Evolutionary conservation across 2,113 vertebrate genomes (phyloP).

Genomic region (Columba livia): DNA sequence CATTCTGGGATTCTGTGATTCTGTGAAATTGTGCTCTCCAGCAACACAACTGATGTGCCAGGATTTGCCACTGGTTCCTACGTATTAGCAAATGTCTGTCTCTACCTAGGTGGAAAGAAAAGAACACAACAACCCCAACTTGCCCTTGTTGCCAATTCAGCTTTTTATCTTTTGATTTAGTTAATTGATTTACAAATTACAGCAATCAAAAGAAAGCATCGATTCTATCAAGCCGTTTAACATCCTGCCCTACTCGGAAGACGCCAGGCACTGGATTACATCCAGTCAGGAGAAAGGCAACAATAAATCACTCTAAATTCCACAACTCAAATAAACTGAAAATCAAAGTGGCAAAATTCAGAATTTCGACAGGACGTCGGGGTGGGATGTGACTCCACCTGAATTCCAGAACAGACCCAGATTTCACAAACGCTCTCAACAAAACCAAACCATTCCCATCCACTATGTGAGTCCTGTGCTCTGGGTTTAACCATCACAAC

Average conservation of each 20-base stretch:
- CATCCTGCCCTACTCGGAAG: background rate
- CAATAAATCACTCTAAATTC: no score
- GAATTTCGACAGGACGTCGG: accelerated
- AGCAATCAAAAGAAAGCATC: background rate
- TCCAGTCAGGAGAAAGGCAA: accelerated
- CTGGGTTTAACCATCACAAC: background rate
- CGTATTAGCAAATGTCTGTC: accelerated
- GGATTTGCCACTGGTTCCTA: background rate
- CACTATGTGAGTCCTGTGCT: accelerated
- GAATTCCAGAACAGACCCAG: background rate
- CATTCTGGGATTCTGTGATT: no score
- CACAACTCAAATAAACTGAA: background rate
- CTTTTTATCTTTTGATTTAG: background rate
- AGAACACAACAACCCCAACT: background rate
- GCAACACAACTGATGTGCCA: background rate
- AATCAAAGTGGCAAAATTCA: background rate
- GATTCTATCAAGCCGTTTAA: background rate
- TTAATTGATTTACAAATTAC: constrained; percentile 13
- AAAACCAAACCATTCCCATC: no score
- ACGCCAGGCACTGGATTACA: background rate
- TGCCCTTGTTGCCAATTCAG: background rate
- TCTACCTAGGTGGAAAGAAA: background rate
- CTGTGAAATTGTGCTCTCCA: background rate
- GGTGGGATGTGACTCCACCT: background rate
- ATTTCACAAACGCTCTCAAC: background rate